Conservation (phyloP, 1,140 invertebrate species). For the Chlorops oryzae region DNA sequence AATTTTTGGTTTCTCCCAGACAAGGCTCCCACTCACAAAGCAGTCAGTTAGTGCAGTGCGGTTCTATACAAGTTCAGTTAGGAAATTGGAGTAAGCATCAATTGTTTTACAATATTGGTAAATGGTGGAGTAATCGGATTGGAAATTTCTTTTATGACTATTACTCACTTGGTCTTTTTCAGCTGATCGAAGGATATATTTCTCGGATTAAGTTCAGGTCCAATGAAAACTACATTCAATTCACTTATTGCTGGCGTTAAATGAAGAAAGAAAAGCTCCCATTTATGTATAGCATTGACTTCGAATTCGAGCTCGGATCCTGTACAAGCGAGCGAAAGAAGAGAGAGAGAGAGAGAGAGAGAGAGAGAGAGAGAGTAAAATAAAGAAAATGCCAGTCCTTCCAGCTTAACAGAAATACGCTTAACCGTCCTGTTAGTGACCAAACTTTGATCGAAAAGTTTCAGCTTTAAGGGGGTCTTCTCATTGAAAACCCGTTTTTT, state of each 20-base stretch:
- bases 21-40: too few species aligned
- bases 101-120: background rate
- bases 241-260: slow-evolving; percentile 53
- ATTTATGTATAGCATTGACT: slow-evolving; percentile 58
- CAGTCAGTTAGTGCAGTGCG: too few species aligned
- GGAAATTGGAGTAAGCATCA: too few species aligned
- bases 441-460: too few species aligned
- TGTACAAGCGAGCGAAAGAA: too few species aligned
- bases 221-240: slow-evolving; percentile 57
- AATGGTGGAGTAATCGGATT: background rate
- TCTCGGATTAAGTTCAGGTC: slow-evolving; percentile 56
- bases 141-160: background rate
- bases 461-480: too few species aligned
- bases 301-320: slow-evolving; percentile 68
- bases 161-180: slow-evolving; percentile 31
- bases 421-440: too few species aligned
- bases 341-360: background rate
- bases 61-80: too few species aligned
- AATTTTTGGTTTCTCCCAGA: too few species aligned
- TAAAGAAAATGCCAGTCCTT: background rate
- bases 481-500: too few species aligned
- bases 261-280: slow-evolving; percentile 66
- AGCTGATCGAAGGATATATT: slow-evolving; percentile 50
- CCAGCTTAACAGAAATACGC: too few species aligned
- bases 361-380: background rate